Conservation (phyloP, 2,113 vertebrate species). For the Burhinus bistriatus region DNA sequence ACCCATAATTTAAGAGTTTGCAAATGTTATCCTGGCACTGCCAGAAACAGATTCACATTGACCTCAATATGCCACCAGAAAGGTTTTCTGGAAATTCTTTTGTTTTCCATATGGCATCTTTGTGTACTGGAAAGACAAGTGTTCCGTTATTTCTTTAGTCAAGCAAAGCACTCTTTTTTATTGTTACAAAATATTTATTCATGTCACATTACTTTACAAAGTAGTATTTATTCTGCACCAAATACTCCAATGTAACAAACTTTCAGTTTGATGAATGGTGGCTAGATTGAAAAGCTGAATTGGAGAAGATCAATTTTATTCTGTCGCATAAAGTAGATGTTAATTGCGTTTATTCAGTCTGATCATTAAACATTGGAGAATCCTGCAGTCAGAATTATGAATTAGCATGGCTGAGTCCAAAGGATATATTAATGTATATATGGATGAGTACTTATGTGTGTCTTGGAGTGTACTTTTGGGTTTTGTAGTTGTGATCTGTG, state of each 20-base stretch:
- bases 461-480: neutral
- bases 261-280: neutral
- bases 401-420: neutral
- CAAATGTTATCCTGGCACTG: neutral
- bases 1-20: neutral
- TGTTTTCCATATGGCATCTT: neutral
- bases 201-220: neutral
- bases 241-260: neutral
- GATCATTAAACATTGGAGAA: neutral
- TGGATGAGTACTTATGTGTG: neutral
- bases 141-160: neutral
- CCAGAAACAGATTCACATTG: neutral
- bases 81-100: neutral
- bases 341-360: conserved; percentile 3
- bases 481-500: neutral
- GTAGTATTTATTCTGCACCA: neutral
- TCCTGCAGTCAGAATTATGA: neutral
- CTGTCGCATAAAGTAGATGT: neutral
- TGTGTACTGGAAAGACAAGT: neutral
- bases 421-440: neutral
- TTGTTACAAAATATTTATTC: neutral
- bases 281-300: neutral
- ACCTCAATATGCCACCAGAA: conserved; percentile 33
- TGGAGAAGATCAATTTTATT: neutral
- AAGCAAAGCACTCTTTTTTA: neutral